Conservation (phyloP, 1,140 invertebrate species). For the Drosophila kikkawai region DNA sequence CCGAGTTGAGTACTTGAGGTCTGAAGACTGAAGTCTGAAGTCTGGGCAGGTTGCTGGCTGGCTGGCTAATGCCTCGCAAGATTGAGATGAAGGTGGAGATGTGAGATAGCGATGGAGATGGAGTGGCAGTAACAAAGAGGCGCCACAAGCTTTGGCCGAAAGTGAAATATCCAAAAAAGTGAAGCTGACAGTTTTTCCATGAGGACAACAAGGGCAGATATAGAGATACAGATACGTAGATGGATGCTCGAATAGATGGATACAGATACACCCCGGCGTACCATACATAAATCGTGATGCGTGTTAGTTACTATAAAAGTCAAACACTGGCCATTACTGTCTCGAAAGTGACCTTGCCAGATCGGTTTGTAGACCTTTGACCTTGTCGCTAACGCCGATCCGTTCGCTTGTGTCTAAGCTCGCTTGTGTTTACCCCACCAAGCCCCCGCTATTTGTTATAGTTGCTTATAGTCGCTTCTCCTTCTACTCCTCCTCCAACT, state of each 20-base stretch:
- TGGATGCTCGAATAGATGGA: slow-evolving; percentile 27
- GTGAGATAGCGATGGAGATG: slow-evolving; percentile 18
- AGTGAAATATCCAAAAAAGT: slow-evolving; percentile 69
- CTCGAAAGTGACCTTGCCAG: slow-evolving; percentile 70
- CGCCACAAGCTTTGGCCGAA: slow-evolving; percentile 59
- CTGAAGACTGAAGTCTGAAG: slow-evolving; percentile 44
- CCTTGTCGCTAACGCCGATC: slow-evolving; percentile 63
- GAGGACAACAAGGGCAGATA: slow-evolving; percentile 61
- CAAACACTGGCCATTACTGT: slow-evolving; percentile 78
- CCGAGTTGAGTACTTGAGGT: slow-evolving; percentile 70
- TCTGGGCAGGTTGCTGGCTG: slow-evolving; percentile 60
- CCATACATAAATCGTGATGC: slow-evolving; percentile 67
- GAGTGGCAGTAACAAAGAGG: slow-evolving; percentile 64
- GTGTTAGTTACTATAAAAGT: slow-evolving; percentile 75
- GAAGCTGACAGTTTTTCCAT: slow-evolving; percentile 73
- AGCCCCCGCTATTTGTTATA: slow-evolving; percentile 44
- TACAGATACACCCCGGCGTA: slow-evolving; percentile 29
- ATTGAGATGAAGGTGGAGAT: slow-evolving; percentile 29
- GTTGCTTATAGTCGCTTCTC: slow-evolving; percentile 23
- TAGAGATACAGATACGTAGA: slow-evolving; percentile 37
- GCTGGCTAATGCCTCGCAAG: slow-evolving; percentile 57
- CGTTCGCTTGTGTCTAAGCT: slow-evolving; percentile 47
- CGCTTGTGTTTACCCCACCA: slow-evolving; percentile 55
- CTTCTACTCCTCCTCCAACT: slow-evolving; percentile 9
- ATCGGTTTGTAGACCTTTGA: slow-evolving; percentile 81